Conservation (phyloP, 2,113 vertebrate genomes). For the Hypocryptadius cinnamomeus region DNA sequence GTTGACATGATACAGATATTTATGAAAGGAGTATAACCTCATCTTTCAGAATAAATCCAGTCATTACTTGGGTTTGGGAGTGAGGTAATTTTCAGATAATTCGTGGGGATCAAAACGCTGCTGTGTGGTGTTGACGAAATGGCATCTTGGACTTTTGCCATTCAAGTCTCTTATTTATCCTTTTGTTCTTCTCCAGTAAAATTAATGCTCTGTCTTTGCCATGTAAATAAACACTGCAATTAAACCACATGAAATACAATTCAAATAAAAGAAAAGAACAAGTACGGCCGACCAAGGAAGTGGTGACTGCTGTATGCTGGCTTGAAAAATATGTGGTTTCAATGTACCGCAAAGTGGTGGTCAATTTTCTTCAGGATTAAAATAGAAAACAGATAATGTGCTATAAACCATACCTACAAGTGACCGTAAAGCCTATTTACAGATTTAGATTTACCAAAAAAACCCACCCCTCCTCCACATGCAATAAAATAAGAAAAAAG, state of each 20-base stretch:
- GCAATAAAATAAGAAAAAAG: neutral
- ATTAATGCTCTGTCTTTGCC: constrained; percentile 39
- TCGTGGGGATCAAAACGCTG: neutral
- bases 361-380: constrained; percentile 65
- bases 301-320: constrained; percentile 20
- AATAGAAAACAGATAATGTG: constrained; percentile 52
- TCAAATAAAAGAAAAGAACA: constrained; percentile 48
- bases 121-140: constrained; percentile 6
- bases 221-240: constrained; percentile 37
- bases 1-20: neutral
- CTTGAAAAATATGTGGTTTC: constrained; percentile 70
- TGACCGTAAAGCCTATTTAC: constrained; percentile 39
- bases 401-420: constrained; percentile 44
- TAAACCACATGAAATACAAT: constrained; percentile 55
- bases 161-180: constrained; percentile 33
- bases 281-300: constrained; percentile 54
- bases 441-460: constrained; percentile 49
- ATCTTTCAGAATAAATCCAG: constrained; percentile 34
- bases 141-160: constrained; percentile 48
- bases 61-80: neutral
- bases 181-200: constrained; percentile 44
- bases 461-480: neutral
- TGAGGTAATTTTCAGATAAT: constrained; percentile 19
- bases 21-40: constrained; percentile 33
- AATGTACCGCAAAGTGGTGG: constrained; percentile 63